Evolutionary conservation across 2,797 vertebrate genomes (phyloP).

Genomic region (Micropoecilia bifurca): DNA sequence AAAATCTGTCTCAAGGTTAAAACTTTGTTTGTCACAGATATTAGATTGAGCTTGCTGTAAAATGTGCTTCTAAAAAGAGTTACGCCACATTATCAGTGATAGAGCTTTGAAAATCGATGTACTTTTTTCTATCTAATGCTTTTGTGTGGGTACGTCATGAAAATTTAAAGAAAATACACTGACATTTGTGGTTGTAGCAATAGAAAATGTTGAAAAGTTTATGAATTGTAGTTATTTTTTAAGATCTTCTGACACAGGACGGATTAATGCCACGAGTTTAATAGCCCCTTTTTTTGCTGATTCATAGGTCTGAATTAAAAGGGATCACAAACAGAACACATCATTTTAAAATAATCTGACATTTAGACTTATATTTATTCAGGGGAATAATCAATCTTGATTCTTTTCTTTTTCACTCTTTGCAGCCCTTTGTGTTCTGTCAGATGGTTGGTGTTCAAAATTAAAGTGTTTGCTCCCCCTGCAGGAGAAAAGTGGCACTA

Average conservation of each 20-base stretch:
- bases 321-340: not conserved
- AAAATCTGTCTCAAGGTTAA: not conserved
- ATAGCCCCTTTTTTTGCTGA: not conserved
- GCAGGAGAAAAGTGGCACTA: slow-evolving; percentile 75
- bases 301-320: not conserved
- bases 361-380: not conserved
- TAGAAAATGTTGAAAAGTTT: not conserved
- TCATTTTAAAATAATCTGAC: not conserved
- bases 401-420: not conserved
- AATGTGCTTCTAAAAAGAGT: not conserved
- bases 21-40: not conserved
- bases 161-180: not conserved
- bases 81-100: not conserved
- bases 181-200: not conserved
- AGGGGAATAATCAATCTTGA: not conserved
- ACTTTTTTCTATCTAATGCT: not conserved
- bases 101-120: not conserved
- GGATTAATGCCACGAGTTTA: not conserved
- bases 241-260: not conserved
- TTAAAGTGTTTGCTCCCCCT: slow-evolving; percentile 69
- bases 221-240: not conserved
- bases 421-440: not conserved
- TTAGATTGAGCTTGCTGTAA: not conserved
- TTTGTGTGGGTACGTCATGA: not conserved
- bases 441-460: slow-evolving; percentile 19